Evolutionary conservation across 2,888 invertebrate genomes (phyloP).

Genomic region (Lucinisca nassula): DNA sequence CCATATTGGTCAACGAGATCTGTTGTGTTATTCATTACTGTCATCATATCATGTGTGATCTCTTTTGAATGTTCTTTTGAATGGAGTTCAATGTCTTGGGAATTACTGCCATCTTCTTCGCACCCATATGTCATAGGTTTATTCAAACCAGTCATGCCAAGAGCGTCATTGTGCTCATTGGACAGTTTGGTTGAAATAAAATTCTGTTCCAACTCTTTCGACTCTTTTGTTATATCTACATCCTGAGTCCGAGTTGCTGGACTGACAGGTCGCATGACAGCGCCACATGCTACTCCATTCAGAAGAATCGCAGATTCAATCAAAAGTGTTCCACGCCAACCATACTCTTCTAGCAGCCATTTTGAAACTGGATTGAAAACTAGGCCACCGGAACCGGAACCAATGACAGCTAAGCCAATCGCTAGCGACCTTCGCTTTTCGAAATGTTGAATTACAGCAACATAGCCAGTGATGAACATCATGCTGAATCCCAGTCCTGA

Average conservation of each 20-base stretch:
- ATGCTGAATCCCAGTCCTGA: conserved; percentile 41
- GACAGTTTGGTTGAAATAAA: neutral
- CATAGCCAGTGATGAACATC: conserved; percentile 36
- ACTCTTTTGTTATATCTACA: neutral
- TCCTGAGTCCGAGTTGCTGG: neutral
- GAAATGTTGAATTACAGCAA: conserved; percentile 24
- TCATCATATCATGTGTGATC: neutral
- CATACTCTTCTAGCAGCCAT: conserved; percentile 32
- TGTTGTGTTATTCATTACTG: neutral
- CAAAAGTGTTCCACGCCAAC: conserved; percentile 32
- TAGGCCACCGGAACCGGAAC: conserved; percentile 40
- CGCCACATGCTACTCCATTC: conserved; percentile 30
- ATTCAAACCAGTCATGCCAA: no score
- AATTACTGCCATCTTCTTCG: neutral
- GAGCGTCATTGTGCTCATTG: neutral
- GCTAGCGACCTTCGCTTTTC: conserved; percentile 38
- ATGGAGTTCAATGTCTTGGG: neutral
- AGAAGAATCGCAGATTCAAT: conserved; percentile 25
- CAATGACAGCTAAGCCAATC: conserved; percentile 34
- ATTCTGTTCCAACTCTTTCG: neutral
- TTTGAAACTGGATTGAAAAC: conserved; percentile 41
- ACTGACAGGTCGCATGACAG: conserved; percentile 17
- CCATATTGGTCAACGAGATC: neutral
- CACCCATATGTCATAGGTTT: neutral
- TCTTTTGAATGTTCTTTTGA: neutral